phyloP scores from a whole-genome alignment of 2,888 invertebrate species.

The Agrochola circellaris region DNA sequence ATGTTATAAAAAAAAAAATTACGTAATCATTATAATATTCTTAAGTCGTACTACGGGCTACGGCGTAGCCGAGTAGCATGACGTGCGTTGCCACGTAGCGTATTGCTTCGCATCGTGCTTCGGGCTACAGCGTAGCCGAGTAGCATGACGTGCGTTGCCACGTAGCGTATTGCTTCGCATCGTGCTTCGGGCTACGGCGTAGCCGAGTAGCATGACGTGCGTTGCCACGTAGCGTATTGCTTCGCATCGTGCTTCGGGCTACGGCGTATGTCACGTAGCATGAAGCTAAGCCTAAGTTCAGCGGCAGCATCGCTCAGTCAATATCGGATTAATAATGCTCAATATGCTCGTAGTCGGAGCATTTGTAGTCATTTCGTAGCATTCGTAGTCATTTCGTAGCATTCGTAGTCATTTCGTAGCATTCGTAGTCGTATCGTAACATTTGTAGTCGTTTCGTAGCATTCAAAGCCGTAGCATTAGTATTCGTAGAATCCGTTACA shows the following conservation, averaged over 20 bases:
- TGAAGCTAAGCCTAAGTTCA: conserved; percentile 5
- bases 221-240: not conserved
- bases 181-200: too few relatives aligned
- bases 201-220: not conserved
- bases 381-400: not conserved
- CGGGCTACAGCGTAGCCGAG: too few relatives aligned
- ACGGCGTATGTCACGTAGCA: not conserved
- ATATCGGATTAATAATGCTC: not conserved
- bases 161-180: too few relatives aligned
- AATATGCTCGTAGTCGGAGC: not conserved
- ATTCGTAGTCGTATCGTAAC: not conserved
- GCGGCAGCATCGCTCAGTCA: not conserved
- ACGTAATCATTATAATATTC: not conserved
- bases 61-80: too few relatives aligned
- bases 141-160: not conserved
- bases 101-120: too few relatives aligned
- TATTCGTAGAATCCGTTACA: not conserved
- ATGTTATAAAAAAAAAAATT: too few relatives aligned
- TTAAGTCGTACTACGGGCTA: not conserved
- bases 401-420: not conserved
- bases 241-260: not conserved
- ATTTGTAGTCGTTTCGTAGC: not conserved
- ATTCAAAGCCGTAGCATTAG: not conserved
- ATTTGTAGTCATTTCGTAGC: not conserved
- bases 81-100: too few relatives aligned